phyloP scores from a whole-genome alignment of 2,888 invertebrate genomes.

The Xylota sylvarum region DNA sequence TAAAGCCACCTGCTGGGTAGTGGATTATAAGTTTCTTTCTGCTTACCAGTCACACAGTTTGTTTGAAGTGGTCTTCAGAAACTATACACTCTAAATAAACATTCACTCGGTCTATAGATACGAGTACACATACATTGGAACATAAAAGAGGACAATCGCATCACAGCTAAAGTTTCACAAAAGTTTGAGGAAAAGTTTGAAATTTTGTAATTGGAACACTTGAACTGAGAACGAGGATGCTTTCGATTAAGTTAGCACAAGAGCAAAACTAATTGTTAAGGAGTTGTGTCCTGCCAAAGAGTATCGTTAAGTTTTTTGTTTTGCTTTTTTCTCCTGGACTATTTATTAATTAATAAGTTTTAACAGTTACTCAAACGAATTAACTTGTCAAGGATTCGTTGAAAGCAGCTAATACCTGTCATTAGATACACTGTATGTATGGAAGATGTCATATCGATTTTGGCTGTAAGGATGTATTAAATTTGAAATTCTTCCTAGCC shows the following conservation, averaged over 20 bases:
- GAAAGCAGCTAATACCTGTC: neutral
- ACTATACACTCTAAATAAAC: conserved; percentile 14
- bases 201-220: conserved; percentile 51
- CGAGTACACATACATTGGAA: neutral
- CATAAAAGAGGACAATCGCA: conserved; percentile 29
- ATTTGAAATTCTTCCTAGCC: no score
- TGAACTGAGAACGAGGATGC: conserved; percentile 35
- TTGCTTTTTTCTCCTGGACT: neutral
- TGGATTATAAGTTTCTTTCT: conserved; percentile 46
- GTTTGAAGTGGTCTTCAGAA: conserved; percentile 39
- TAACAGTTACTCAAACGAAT: neutral
- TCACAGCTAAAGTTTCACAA: conserved; percentile 21
- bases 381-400: neutral
- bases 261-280: conserved; percentile 28
- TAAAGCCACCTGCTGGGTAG: conserved; percentile 32
- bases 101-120: neutral
- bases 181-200: conserved; percentile 34
- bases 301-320: conserved; percentile 6
- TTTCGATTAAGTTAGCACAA: conserved; percentile 33
- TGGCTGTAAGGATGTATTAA: neutral
- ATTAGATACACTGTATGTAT: no score
- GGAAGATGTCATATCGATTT: no score
- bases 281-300: neutral
- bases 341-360: conserved; percentile 18
- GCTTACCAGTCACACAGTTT: conserved; percentile 21